Base-by-base conservation (phyloP, 2,113 vertebrate species). In the Capricornis sumatraensis region DNA sequence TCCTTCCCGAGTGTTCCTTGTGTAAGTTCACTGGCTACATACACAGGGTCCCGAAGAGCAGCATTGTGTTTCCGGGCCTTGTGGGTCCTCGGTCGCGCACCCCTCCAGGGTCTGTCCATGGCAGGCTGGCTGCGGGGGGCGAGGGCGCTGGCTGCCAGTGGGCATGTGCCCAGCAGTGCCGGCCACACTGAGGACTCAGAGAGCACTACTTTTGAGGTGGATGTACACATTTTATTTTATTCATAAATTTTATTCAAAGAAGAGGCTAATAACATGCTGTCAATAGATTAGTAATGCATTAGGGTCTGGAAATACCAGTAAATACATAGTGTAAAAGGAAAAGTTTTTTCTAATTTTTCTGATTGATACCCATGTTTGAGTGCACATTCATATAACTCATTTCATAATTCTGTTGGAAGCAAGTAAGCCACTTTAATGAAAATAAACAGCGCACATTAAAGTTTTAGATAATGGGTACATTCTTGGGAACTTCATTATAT, bases 141-240 rank as follows among this genome's bases (percentile, higher is more conserved):
- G 7, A 52, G 52, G 74, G 27, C 0, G 3, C n/a, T 6, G 0
- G 2, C 33, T 21, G 52, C n/a, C 50, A 1, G 19, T 28, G 91
- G 55, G 27, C 36, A 0, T 1, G 2, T 23, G 81, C 40, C 7
- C 11, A 10, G 45, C 27, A 7, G 5, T 2, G 40, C 55, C 2
- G 1, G 21, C 21, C 45, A 87, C 43, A 28, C 45, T 2, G 3
- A 23, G 47, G 21, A 10, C 71, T 15, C 7, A 0, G 6, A 55
- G 53, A 57, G 27, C n/a, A 15, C 21, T 28, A 15, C 55, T 87
- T 45, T 16, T 47, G 50, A 86, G 50, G 19, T 52, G 43, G 52
- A 60, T 12, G 28, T 17, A 53, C 2, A 14, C 79, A 12, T 17
- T 76, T 27, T 14, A 43, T 43, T 76, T 43, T 43, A 76, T 43